These are phyloP conservation scores for Fragum fragum DNA, from an alignment of 2,888 invertebrate genomes.

Conservation along the genomic window DNA sequence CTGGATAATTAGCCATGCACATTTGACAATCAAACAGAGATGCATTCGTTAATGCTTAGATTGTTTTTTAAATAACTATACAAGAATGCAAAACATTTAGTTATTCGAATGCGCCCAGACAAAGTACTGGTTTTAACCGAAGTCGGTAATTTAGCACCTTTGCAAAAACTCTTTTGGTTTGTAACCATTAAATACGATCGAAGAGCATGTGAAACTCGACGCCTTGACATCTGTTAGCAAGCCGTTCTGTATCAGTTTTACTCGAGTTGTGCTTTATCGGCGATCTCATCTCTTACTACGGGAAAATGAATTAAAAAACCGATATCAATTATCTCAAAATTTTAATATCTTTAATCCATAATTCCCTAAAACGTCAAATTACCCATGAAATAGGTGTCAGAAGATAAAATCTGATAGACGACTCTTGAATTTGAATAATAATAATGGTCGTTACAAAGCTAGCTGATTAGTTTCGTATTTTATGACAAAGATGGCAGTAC, in stretches of 20 bases:
- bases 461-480: conserved; percentile 34
- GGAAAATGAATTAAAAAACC: conserved; percentile 11
- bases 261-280: not conserved
- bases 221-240: conserved; percentile 20
- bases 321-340: conserved; percentile 4
- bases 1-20: no score
- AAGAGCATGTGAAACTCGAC: conserved; percentile 9
- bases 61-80: no score
- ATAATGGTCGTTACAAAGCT: conserved; percentile 24
- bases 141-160: no score
- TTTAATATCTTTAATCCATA: conserved; percentile 45
- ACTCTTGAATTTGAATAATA: conserved; percentile 46
- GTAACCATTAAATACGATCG: no score
- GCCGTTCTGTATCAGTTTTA: conserved; percentile 18
- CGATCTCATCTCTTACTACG: conserved; percentile 1
- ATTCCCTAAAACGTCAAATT: conserved; percentile 53
- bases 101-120: no score
- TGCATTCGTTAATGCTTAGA: no score
- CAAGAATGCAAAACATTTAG: no score
- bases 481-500: conserved; percentile 2
- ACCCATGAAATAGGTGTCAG: conserved; percentile 52
- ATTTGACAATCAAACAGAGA: no score
- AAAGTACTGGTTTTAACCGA: no score
- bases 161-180: no score
- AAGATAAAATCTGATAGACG: conserved; percentile 46